Base-by-base conservation (phyloP, 2,888 invertebrate genomes). In the Pomacea canaliculata region DNA sequence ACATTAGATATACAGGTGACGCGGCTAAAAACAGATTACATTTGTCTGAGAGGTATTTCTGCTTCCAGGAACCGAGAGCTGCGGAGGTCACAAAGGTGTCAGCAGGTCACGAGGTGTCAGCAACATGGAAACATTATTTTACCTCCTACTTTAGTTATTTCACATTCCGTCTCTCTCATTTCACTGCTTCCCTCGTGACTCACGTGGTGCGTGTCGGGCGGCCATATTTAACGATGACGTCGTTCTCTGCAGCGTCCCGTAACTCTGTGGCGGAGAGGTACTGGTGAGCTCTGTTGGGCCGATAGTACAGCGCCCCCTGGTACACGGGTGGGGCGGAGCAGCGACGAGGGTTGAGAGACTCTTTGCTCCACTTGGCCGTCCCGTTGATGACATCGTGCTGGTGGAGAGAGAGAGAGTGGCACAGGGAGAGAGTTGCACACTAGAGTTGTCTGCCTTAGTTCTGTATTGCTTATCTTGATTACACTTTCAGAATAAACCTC, bases 181-280 rank as follows among this genome's bases (percentile, higher is more conserved):
- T 23, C 23, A 23, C 23, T 23, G 23, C 23, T 23, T 23, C 23
- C 23, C 23, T 23, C 23, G 23, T 23, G 23, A 79, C 84, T 80
- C 80, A 87, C 85, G 87, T 87, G 48, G 88, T 86, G 66, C 88
- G 73, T 0, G 88, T 88, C 0, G 88, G 88, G 56, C 87, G 81
- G 18, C 88, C 88, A 78, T 85, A 84, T 78, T 84, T 84, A 16
- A 85, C 62, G 60, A 83, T 77, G 62, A 83, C 82, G 68, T 85
- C 82, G 46, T 74, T 78, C 48, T 82, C 79, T 7, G 84, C 73
- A 7, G 83, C 78, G 68, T 82, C 80, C 59, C 79, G 78, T 7
- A 86, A 80, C 65, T 88, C 87, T 0, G 87, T 87, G n/a, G 86
- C 83, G 5, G 87, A 83, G 69, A 88, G 78, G 67, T 86, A 88